Percentiles rank a stretch among this genome's conserved stretches.
phyloP scores from a whole-genome alignment of 2,888 invertebrate genomes.

The Ametastegia equiseti region DNA sequence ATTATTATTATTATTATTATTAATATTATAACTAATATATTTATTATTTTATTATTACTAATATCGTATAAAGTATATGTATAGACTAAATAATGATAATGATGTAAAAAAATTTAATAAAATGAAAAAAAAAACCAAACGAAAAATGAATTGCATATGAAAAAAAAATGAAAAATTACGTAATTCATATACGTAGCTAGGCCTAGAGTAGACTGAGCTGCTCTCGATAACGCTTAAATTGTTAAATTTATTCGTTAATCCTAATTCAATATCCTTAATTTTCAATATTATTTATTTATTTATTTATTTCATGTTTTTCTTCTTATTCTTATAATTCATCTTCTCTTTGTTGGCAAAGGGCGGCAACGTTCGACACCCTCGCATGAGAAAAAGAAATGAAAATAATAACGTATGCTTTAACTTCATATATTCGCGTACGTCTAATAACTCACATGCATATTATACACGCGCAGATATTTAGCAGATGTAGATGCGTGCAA shows the following conservation, averaged over 20 bases:
- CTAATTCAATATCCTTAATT: constrained; percentile 41
- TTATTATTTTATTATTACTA: constrained; percentile 49
- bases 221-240: constrained; percentile 43
- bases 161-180: constrained; percentile 51
- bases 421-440: no score
- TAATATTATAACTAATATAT: constrained; percentile 43
- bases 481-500: no score
- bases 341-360: constrained; percentile 23
- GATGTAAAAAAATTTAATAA: no score
- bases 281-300: constrained; percentile 45
- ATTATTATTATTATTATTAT: constrained; percentile 49
- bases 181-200: constrained; percentile 64
- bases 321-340: constrained; percentile 48
- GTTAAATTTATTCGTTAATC: constrained; percentile 13
- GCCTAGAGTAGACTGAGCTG: constrained; percentile 67
- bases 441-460: no score
- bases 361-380: no score
- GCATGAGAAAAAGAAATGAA: no score
- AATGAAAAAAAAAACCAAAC: constrained; percentile 41
- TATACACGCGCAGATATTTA: no score
- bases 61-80: constrained; percentile 46
- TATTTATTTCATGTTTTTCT: constrained; percentile 56
- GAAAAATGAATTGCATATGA: constrained; percentile 28
- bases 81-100: constrained; percentile 35
- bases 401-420: no score